Conservation (phyloP, 2,797 vertebrate genomes). For the Passerculus sandwichensis region DNA sequence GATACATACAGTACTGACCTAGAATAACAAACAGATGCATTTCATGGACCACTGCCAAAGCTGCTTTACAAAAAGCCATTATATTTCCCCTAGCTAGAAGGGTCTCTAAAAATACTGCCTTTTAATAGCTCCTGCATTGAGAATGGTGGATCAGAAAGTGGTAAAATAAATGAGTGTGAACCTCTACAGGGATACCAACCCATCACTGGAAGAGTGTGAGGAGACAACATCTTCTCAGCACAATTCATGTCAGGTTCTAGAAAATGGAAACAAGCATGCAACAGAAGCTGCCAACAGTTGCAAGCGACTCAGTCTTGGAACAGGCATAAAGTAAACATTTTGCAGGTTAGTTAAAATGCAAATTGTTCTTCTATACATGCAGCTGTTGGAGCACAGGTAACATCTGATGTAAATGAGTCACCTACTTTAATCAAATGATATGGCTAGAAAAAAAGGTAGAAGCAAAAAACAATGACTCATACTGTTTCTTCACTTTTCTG, state of each 20-base stretch:
- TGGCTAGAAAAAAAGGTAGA: neutral
- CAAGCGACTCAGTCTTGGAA: neutral
- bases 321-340: neutral
- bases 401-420: conserved; percentile 14
- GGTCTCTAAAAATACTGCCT: neutral
- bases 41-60: conserved; percentile 6
- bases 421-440: conserved; percentile 1
- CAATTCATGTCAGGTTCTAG: neutral
- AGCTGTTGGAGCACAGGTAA: neutral
- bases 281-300: neutral
- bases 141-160: neutral
- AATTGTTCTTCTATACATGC: neutral
- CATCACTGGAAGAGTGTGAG: neutral
- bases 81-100: neutral
- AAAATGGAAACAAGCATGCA: neutral
- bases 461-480: neutral
- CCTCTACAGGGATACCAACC: neutral
- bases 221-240: neutral
- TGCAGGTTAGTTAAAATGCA: conserved; percentile 11
- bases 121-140: neutral
- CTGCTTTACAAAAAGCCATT: neutral
- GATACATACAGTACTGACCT: neutral
- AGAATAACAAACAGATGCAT: neutral
- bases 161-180: neutral
- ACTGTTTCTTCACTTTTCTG: conserved; percentile 1